phyloP scores from a whole-genome alignment of 2,797 vertebrate species.

The Ctenosaura bakeri region DNA sequence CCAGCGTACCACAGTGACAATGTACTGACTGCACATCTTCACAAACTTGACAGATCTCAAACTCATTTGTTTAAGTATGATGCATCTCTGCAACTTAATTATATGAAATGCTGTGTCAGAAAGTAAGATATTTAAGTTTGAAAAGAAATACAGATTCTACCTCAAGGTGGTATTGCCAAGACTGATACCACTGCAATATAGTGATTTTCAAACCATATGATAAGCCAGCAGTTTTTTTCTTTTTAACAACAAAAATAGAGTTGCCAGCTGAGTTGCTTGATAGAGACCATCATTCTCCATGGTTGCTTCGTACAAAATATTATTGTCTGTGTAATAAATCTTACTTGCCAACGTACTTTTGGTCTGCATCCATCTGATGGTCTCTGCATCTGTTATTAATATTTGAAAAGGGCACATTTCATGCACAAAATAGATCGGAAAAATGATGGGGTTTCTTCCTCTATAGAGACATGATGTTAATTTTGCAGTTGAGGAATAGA shows the following conservation, averaged over 20 bases:
- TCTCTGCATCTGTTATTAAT: background rate
- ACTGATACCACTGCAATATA: background rate
- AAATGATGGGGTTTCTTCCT: no score
- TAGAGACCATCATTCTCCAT: background rate
- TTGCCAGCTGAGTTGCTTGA: background rate
- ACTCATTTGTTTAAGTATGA: constrained; percentile 45
- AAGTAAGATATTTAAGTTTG: constrained; percentile 26
- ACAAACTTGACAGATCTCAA: constrained; percentile 53
- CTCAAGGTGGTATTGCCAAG: background rate
- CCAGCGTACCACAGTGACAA: constrained; percentile 63
- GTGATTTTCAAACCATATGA: background rate
- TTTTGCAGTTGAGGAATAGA: background rate
- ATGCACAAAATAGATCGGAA: background rate
- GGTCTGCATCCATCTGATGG: background rate
- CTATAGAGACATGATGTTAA: background rate
- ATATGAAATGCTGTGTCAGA: background rate
- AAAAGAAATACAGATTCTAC: background rate
- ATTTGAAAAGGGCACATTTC: background rate
- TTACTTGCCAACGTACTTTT: background rate
- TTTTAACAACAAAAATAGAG: background rate
- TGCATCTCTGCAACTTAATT: constrained; percentile 60
- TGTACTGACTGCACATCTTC: constrained; percentile 56
- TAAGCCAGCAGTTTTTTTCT: background rate
- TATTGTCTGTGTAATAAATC: background rate
- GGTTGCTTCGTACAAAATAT: background rate